phyloP scores from a whole-genome alignment of 2,888 invertebrate genomes.

The Aquatica leii region DNA sequence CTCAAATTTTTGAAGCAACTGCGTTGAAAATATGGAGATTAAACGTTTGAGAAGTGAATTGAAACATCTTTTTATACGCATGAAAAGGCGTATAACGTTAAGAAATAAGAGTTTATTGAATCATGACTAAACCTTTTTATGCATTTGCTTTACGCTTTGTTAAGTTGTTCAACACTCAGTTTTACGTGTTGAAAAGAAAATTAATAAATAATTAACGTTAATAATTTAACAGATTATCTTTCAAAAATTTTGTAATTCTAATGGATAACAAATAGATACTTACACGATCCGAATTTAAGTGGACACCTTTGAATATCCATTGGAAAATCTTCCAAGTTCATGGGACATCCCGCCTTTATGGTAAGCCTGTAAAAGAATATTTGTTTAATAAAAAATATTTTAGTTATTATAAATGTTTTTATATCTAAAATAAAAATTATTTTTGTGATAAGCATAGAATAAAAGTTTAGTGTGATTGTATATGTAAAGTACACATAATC shows the following conservation, averaged over 20 bases:
- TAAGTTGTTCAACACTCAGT: too few relatives aligned
- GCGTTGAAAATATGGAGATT: constrained; percentile 20
- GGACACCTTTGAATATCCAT: constrained; percentile 87
- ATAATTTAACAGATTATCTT: too few relatives aligned
- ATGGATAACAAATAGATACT: too few relatives aligned
- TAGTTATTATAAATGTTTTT: too few relatives aligned
- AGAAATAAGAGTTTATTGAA: constrained; percentile 29
- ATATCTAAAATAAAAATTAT: too few relatives aligned
- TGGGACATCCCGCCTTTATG: constrained; percentile 83
- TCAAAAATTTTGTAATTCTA: too few relatives aligned
- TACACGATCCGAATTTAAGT: constrained; percentile 82
- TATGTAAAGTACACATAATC: too few relatives aligned
- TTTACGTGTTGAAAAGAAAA: too few relatives aligned
- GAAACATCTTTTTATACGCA: constrained; percentile 43
- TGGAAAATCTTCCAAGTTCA: constrained; percentile 86
- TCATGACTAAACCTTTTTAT: constrained; percentile 29
- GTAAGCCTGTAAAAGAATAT: constrained; percentile 69
- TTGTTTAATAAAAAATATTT: not conserved
- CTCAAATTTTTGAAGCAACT: constrained; percentile 20
- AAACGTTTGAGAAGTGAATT: constrained; percentile 39
- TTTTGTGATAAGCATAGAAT: too few relatives aligned
- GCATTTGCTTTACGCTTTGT: constrained; percentile 13
- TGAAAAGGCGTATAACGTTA: constrained; percentile 37
- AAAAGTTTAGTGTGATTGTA: too few relatives aligned
- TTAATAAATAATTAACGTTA: too few relatives aligned